Percentiles rank a stretch among this genome's conserved stretches.
phyloP scores from a whole-genome alignment of 35 echinoderm and acorn worm genomes.

The Holothuria glaberrima region DNA sequence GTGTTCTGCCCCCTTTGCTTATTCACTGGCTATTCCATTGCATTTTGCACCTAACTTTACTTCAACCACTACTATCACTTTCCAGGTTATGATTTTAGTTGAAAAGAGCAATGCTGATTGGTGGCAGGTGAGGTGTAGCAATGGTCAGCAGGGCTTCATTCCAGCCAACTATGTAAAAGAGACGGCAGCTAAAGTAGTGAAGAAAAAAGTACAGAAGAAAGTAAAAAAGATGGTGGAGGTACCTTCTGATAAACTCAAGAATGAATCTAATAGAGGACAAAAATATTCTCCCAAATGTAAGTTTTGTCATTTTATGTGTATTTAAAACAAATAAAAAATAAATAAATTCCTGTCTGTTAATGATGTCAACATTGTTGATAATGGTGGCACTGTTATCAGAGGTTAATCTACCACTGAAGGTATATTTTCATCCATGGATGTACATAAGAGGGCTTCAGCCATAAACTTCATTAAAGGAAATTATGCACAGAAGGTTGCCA shows the following conservation, averaged over 20 bases:
- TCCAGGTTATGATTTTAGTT: slow-evolving; percentile 83
- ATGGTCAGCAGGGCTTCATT: slow-evolving; percentile 82
- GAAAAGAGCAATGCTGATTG: slow-evolving; percentile 91
- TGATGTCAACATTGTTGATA: too few relatives aligned
- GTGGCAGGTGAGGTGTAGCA: slow-evolving; percentile 74
- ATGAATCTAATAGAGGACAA: slow-evolving; percentile 2
- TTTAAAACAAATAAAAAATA: neutral
- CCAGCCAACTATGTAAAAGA: slow-evolving; percentile 96
- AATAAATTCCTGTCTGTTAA: too few relatives aligned
- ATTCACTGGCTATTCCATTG: too few relatives aligned
- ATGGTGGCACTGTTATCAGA: too few relatives aligned
- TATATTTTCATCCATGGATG: too few relatives aligned
- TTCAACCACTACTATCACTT: neutral
- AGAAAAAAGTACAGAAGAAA: slow-evolving; percentile 89
- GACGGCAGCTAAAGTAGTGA: slow-evolving; percentile 74
- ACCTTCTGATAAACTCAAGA: slow-evolving; percentile 64
- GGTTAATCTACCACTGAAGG: too few relatives aligned
- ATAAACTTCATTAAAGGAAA: too few relatives aligned
- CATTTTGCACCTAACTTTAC: neutral
- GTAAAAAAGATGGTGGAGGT: slow-evolving; percentile 87
- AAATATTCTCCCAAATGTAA: neutral
- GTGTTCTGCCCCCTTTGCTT: too few relatives aligned
- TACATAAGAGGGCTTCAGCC: too few relatives aligned
- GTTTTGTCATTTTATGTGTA: too few relatives aligned
- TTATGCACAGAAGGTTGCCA: too few relatives aligned